Evolutionary conservation across 2,888 invertebrate species (phyloP), one percentile per base, ranked within the genome.

Genomic region (Cantharis rufa): DNA sequence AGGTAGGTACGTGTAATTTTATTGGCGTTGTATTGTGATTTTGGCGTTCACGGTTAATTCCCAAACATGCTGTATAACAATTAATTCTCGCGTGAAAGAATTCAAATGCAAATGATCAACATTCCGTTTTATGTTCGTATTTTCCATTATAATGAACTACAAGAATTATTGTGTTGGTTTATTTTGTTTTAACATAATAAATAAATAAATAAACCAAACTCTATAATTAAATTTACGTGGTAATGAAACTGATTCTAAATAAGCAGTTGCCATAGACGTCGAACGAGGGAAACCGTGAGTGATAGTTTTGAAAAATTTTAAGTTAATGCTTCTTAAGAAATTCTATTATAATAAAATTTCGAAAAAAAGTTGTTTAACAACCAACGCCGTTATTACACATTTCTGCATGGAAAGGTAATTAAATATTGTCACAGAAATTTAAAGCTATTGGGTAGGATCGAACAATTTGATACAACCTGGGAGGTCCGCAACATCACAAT

Each of bases 51-150:
- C 32, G 32, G 32, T 32, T 32, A 32, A 32, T 32, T 32, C 69
- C 63, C 69, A 74, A 74, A 74, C 70, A 70, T 63, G 74, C 70
- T 24, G 24, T 24, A 74, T 74, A 70, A 70, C 70, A 74, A 74
- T 70, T 70, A 70, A 68, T 66, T 66, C 70, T 74, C 27, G 70
- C 75, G 75, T 75, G 75, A 75, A 75, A 69, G 71, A 75, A 75
- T 75, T 75, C 68, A 24, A 71, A 75, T 75, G 75, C 75, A 69
- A 69, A 70, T 69, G 72, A 61, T 64, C 21, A 64, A 64, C 64
- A 64, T 64, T 64, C 64, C 64, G n/a, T 16, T 64, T 64, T 64
- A 64, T 64, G 64, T 18, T 64, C 16, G 32, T 13, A 32, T 32
- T 32, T 32, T 32, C 32, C 32, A 32, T 32, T 32, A 32, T 32